A percentile compares a stretch with the other conserved stretches of the same genome.
Conservation (phyloP, 2,113 vertebrate genomes). For the Nothobranchius furzeri region DNA sequence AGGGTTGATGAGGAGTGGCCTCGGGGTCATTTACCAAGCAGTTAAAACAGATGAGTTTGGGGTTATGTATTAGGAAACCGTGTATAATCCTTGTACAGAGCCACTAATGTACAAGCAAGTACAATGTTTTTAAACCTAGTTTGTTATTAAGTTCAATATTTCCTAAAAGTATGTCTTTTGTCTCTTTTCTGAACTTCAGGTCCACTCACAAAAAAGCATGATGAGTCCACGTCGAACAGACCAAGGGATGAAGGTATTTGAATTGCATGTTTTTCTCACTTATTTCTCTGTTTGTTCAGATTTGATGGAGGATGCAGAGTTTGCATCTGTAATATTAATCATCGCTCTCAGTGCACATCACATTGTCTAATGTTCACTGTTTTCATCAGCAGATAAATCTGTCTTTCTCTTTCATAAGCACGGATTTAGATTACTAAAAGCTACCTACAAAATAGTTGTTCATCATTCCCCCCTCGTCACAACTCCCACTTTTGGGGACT, state of each 20-base stretch:
- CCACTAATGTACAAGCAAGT: conserved; percentile 18
- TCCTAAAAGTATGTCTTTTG: conserved; percentile 33
- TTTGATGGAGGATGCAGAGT: conserved; percentile 41
- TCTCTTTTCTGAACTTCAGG: conserved; percentile 81
- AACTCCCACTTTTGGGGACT: conserved; percentile 25
- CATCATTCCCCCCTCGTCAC: conserved; percentile 11
- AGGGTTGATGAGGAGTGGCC: conserved; percentile 55
- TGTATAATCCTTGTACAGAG: conserved; percentile 18
- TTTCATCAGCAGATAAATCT: conserved; percentile 31
- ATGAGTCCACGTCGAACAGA: conserved; percentile 83
- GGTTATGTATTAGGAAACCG: conserved; percentile 46
- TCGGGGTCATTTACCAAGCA: conserved; percentile 66
- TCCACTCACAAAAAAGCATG: conserved; percentile 90
- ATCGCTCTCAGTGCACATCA: conserved; percentile 36
- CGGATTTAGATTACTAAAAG: conserved; percentile 19
- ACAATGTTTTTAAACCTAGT: no score
- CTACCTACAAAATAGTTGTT: conserved; percentile 23
- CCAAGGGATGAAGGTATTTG: conserved; percentile 85
- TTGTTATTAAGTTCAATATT: no score
- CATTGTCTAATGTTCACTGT: conserved; percentile 20
- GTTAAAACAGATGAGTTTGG: conserved; percentile 59
- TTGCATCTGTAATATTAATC: conserved; percentile 48
- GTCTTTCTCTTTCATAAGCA: conserved; percentile 14
- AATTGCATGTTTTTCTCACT: conserved; percentile 68
- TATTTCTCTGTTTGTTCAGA: conserved; percentile 63